Evolutionary conservation across 1,140 invertebrate species (phyloP).

Genomic region (Drosophila subobscura): DNA sequence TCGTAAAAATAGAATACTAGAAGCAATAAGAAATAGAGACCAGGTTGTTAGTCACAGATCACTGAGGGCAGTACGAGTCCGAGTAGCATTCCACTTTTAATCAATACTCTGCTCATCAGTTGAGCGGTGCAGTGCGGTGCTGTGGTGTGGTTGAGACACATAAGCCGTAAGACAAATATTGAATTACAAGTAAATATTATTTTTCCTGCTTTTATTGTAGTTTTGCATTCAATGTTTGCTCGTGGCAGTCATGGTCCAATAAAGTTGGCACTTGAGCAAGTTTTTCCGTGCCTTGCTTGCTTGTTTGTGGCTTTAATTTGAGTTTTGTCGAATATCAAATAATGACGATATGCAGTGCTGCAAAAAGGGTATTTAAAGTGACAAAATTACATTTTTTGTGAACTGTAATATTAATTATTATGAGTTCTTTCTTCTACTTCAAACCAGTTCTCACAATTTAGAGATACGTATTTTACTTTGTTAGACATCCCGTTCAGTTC

Average conservation of each 20-base stretch:
- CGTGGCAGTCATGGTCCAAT: constrained; percentile 20
- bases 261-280: constrained; percentile 29
- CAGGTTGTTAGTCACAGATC: constrained; percentile 34
- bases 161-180: constrained; percentile 54
- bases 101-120: constrained; percentile 30
- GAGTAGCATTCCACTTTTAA: constrained; percentile 11
- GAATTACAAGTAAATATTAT: constrained; percentile 63
- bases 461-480: no score
- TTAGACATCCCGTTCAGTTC: background rate
- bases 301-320: background rate
- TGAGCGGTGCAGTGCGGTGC: background rate
- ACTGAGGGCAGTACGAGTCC: constrained; percentile 17
- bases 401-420: background rate
- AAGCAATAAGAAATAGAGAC: background rate
- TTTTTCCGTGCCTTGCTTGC: constrained; percentile 14
- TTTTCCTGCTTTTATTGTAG: constrained; percentile 41
- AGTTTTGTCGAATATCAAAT: background rate
- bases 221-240: constrained; percentile 24
- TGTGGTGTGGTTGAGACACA: background rate
- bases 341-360: background rate
- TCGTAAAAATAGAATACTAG: constrained; percentile 1
- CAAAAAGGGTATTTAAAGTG: background rate
- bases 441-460: no score
- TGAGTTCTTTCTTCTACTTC: no score
- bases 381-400: no score